Conservation (phyloP, 2,888 invertebrate genomes). For the Alloplasta piceator region DNA sequence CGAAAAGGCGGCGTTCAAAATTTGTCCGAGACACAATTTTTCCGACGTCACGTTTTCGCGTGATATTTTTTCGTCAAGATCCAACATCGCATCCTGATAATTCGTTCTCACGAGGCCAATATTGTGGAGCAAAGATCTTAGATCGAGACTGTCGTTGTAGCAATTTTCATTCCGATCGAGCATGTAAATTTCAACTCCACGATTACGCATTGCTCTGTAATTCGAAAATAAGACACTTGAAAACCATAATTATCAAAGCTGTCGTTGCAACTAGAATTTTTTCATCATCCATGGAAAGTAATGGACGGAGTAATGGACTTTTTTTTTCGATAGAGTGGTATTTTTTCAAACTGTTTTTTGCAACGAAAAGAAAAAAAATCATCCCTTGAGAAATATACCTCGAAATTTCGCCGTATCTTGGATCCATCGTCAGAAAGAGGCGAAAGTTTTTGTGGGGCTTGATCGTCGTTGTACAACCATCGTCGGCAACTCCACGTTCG, state of each 20-base stretch:
- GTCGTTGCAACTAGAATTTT: too few species aligned
- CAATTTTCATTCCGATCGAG: conserved; percentile 78
- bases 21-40: conserved; percentile 86
- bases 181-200: conserved; percentile 96
- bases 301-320: background rate
- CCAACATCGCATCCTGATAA: conserved; percentile 83
- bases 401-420: conserved; percentile 97
- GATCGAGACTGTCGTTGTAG: conserved; percentile 81
- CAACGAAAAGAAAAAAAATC: conserved; percentile 26
- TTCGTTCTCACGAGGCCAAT: conserved; percentile 83
- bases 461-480: conserved; percentile 89
- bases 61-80: conserved; percentile 83
- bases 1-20: conserved; percentile 87
- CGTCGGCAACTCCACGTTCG: conserved; percentile 92
- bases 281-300: too few species aligned
- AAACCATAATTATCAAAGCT: too few species aligned
- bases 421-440: conserved; percentile 97
- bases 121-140: conserved; percentile 84
- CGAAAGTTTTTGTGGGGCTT: conserved; percentile 95
- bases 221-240: conserved; percentile 6
- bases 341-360: too few species aligned
- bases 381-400: conserved; percentile 83
- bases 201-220: conserved; percentile 96
- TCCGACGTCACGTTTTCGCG: conserved; percentile 82
- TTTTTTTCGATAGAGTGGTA: background rate